phyloP scores from a whole-genome alignment of 1,140 invertebrate genomes.

The Leucophenga varia region DNA sequence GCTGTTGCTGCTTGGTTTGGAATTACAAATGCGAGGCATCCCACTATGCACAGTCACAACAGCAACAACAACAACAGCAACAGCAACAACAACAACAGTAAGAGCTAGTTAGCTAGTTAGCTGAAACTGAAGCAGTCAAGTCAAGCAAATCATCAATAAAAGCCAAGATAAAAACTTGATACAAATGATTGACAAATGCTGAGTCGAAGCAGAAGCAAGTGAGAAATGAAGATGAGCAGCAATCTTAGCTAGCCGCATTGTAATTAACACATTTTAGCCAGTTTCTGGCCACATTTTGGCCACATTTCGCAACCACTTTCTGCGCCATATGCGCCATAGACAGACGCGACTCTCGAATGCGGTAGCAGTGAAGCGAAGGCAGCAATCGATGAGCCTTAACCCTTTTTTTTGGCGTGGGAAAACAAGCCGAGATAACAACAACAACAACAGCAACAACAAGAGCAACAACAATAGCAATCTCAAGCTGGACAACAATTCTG shows the following conservation, averaged over 20 bases:
- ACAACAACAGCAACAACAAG: no score
- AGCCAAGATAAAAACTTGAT: slow-evolving; percentile 2
- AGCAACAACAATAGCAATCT: no score
- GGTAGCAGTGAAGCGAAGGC: no score
- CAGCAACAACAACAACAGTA: slow-evolving; percentile 14
- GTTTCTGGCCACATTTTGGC: no score
- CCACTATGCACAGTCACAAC: no score
- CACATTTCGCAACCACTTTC: background rate
- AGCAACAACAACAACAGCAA: no score
- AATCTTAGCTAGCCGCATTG: no score
- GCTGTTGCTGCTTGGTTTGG: no score
- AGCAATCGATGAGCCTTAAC: slow-evolving; percentile 13
- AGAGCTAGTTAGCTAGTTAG: background rate
- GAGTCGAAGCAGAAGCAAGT: no score
- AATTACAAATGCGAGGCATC: no score
- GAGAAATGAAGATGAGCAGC: no score
- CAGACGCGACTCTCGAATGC: no score
- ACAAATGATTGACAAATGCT: slow-evolving; percentile 23
- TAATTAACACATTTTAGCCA: slow-evolving; percentile 50
- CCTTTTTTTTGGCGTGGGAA: slow-evolving; percentile 40
- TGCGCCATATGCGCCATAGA: slow-evolving; percentile 32
- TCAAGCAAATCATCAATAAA: slow-evolving; percentile 5
- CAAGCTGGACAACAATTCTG: slow-evolving; percentile 25
- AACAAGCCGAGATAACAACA: slow-evolving; percentile 2
- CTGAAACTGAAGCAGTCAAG: slow-evolving; percentile 1